Conservation (phyloP, 2,888 invertebrate species). For the Parnassius glacialis region DNA sequence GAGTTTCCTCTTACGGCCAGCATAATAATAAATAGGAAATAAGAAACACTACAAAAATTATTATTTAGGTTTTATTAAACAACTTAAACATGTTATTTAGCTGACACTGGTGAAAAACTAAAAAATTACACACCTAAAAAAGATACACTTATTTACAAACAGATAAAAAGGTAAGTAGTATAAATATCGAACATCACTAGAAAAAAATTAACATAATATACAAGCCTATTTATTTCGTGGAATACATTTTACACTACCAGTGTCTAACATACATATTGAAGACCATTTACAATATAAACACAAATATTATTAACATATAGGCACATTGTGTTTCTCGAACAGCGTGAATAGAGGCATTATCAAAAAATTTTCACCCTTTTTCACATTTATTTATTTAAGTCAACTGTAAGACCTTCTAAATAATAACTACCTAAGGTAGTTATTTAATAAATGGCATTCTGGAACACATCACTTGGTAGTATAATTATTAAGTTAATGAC, state of each 20-base stretch:
- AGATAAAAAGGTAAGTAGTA: slow-evolving; percentile 29
- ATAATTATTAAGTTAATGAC: slow-evolving; percentile 2
- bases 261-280: slow-evolving; percentile 12
- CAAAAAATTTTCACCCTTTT: not conserved
- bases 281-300: slow-evolving; percentile 30
- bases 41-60: slow-evolving; percentile 40
- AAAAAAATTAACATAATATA: slow-evolving; percentile 25
- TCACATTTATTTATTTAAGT: not conserved
- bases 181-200: slow-evolving; percentile 23
- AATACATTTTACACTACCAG: slow-evolving; percentile 21
- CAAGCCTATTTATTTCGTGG: slow-evolving; percentile 18
- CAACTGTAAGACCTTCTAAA: not conserved
- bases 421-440: not conserved
- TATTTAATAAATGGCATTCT: slow-evolving; percentile 2
- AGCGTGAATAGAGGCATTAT: slow-evolving; percentile 13
- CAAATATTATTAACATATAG: slow-evolving; percentile 27
- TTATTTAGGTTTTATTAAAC: slow-evolving; percentile 69
- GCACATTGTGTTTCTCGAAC: slow-evolving; percentile 34
- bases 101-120: slow-evolving; percentile 74
- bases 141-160: slow-evolving; percentile 61
- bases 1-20: too few species aligned
- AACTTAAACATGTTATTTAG: slow-evolving; percentile 62
- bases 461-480: slow-evolving; percentile 8
- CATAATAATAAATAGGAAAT: not conserved
- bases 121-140: slow-evolving; percentile 55